Evolutionary conservation across 2,797 vertebrate genomes (phyloP).

Genomic region (Serranus cabrilla): DNA sequence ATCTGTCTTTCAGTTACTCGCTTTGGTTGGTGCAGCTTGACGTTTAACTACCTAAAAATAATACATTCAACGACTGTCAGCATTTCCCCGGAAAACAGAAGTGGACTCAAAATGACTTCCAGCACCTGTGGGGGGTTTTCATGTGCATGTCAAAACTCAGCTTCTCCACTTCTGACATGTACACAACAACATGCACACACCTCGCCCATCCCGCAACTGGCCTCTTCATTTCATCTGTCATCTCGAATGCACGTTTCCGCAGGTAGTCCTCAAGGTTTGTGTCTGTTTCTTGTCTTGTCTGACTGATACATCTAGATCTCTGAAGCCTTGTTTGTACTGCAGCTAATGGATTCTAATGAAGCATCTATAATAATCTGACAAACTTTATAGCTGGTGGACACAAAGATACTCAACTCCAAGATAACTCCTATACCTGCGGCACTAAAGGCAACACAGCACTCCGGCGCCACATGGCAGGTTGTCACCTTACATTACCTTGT

Average conservation of each 20-base stretch:
- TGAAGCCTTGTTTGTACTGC: conserved; percentile 27
- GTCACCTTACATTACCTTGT: conserved; percentile 62
- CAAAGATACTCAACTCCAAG: conserved; percentile 6
- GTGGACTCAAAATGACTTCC: conserved; percentile 1
- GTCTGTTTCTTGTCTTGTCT: conserved; percentile 18
- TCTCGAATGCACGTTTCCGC: conserved; percentile 4
- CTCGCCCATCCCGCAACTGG: conserved; percentile 29
- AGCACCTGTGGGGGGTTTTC: conserved; percentile 26
- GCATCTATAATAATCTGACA: conserved; percentile 44
- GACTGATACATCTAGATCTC: conserved; percentile 26
- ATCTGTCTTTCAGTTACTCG: neutral
- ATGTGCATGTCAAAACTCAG: conserved; percentile 29
- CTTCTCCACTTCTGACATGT: conserved; percentile 7
- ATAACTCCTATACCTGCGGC: conserved; percentile 30
- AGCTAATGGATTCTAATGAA: conserved; percentile 64
- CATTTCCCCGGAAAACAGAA: conserved; percentile 13
- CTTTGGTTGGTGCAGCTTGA: neutral
- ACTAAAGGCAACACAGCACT: conserved; percentile 12
- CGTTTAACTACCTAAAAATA: neutral
- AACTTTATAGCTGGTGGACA: conserved; percentile 37
- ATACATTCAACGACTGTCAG: conserved; percentile 25
- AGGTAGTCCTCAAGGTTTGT: conserved; percentile 5
- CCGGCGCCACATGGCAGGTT: conserved; percentile 28
- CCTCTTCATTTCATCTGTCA: conserved; percentile 43
- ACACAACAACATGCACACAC: conserved; percentile 20